phyloP scores from a whole-genome alignment of 2,113 vertebrate genomes.

The Burhinus oedicnemus region DNA sequence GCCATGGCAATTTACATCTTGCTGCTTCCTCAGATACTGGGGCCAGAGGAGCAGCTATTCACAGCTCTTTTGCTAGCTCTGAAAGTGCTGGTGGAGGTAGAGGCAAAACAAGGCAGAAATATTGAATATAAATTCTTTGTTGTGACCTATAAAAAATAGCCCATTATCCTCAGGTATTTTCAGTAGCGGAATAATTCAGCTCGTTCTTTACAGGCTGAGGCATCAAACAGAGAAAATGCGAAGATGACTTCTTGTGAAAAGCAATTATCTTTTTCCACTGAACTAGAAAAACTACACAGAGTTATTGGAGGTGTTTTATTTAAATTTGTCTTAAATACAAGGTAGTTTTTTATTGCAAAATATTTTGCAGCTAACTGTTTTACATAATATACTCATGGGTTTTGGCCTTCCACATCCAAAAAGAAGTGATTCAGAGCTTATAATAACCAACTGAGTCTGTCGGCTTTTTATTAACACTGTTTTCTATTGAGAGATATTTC shows the following conservation, averaged over 20 bases:
- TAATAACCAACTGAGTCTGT: neutral
- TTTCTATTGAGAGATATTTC: neutral
- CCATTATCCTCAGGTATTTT: neutral
- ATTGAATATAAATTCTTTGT: neutral
- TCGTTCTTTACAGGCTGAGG: neutral
- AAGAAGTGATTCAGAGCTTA: neutral
- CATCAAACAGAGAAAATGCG: neutral
- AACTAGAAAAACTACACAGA: neutral
- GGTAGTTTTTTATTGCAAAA: neutral
- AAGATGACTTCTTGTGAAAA: neutral
- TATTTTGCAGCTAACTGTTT: neutral
- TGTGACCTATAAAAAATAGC: neutral
- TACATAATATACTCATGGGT: neutral
- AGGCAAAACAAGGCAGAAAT: slow-evolving; percentile 13
- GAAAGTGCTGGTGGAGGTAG: neutral
- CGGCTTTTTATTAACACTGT: neutral
- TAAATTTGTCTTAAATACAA: neutral
- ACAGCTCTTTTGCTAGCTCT: neutral
- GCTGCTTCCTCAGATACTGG: neutral
- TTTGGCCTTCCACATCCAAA: neutral
- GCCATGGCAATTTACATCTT: neutral
- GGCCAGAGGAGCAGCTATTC: neutral
- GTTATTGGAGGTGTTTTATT: neutral
- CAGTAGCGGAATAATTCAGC: neutral
- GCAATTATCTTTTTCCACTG: slow-evolving; percentile 3